These are phyloP conservation scores for Syngnathus acus DNA, from an alignment of 2,797 vertebrate species.

Conservation along the genomic window DNA sequence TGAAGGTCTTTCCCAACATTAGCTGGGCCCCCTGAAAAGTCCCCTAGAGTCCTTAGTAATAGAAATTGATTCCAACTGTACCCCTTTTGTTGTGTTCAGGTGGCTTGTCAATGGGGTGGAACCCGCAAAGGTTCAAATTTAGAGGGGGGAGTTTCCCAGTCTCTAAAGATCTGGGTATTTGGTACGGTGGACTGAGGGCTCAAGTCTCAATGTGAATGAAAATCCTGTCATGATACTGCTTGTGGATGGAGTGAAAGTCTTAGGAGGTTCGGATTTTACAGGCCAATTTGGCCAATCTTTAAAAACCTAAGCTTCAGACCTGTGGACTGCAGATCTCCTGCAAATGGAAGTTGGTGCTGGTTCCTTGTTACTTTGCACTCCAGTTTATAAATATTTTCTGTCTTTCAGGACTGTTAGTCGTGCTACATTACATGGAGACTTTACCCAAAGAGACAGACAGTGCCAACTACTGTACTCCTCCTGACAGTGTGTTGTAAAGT, in stretches of 20 bases:
- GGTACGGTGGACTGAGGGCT: background rate
- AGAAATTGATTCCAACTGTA: too few species aligned
- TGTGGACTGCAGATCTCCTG: background rate
- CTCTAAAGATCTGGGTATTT: background rate
- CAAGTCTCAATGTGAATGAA: background rate
- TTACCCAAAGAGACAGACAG: background rate
- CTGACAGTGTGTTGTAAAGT: background rate
- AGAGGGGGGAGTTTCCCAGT: too few species aligned
- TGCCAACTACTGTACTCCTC: too few species aligned
- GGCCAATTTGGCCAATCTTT: background rate
- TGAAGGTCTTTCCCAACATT: slow-evolving; percentile 11
- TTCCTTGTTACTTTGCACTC: background rate
- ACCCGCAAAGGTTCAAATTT: background rate
- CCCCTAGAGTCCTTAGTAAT: too few species aligned
- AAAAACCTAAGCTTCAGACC: background rate
- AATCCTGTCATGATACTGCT: background rate
- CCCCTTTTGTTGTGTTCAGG: too few species aligned
- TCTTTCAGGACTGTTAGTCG: background rate
- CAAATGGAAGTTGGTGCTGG: background rate
- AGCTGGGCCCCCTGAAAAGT: background rate
- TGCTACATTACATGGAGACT: background rate
- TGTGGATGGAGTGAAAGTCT: background rate
- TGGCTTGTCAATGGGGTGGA: too few species aligned
- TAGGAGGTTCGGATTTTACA: background rate
- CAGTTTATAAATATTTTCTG: background rate